A percentile compares a stretch with the other conserved stretches of the same genome.
Evolutionary conservation across 2,113 vertebrate species (phyloP).

Genomic region (Shinisaurus crocodilurus): DNA sequence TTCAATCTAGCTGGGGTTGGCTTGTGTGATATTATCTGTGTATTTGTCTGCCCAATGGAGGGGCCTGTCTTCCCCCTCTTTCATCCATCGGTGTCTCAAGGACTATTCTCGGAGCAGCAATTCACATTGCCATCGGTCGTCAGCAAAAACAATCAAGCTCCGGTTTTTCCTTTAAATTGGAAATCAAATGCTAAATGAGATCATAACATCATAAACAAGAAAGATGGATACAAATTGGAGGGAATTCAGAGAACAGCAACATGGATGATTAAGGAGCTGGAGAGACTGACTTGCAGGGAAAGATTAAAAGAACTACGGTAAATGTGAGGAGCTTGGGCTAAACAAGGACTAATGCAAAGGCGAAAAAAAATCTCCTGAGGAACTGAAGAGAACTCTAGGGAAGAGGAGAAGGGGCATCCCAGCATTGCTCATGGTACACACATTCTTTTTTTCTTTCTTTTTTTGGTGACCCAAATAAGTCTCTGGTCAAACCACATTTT

Average conservation of each 20-base stretch:
- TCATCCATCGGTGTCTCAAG: constrained; percentile 58
- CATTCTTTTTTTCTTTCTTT: background rate
- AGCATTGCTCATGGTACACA: background rate
- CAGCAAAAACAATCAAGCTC: constrained; percentile 69
- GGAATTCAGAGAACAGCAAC: constrained; percentile 44
- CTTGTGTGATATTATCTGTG: constrained; percentile 43
- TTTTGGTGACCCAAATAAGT: no score
- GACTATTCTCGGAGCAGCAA: constrained; percentile 67
- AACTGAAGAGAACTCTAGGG: background rate
- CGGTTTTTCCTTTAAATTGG: constrained; percentile 62
- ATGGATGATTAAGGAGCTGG: constrained; percentile 52
- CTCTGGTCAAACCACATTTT: background rate
- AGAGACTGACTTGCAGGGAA: constrained; percentile 46
- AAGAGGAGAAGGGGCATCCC: background rate
- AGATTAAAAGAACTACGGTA: constrained; percentile 62
- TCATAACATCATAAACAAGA: constrained; percentile 65
- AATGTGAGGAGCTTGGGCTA: constrained; percentile 39
- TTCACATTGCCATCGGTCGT: constrained; percentile 61
- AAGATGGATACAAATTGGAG: constrained; percentile 57
- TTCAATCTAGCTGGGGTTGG: constrained; percentile 43
- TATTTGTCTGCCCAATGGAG: constrained; percentile 30
- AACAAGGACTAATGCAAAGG: constrained; percentile 38
- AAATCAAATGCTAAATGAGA: constrained; percentile 72
- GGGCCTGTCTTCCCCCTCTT: constrained; percentile 33
- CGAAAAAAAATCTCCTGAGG: constrained; percentile 42